Evolutionary conservation across 2,113 vertebrate genomes (phyloP), one percentile per base, ranked within the genome.

Genomic region (Heliornis fulica): DNA sequence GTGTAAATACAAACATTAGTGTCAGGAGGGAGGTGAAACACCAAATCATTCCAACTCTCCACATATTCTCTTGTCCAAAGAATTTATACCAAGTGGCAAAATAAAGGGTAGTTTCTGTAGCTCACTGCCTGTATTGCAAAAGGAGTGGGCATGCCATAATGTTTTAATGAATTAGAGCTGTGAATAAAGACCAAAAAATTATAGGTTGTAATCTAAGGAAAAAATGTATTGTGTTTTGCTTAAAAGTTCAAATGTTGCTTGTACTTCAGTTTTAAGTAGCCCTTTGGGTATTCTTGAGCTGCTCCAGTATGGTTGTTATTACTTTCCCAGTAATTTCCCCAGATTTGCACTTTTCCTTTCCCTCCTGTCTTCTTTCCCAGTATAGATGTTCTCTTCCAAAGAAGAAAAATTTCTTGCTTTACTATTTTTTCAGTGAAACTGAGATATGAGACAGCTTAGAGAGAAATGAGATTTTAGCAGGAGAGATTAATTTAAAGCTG

Each of bases 341-440:
- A n/a, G 3, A 68, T 75, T 83, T 91, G 2, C 46, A 66, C 23
- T 87, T 32, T 70, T 89, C 40, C 61, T 77, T 95, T 54, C 20
- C 57, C 41, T 82, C 31, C 9, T 66, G 19, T 81, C 51, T 93
- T 65, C 21, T 89, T 87, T 91, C 56, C 29, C 46, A 76, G n/a
- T 59, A 63, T n/a, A 84, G 38, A 66, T 86, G 8, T 87, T 89
- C 56, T 89, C 78, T 77, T 95, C 79, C 80, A 95, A 90, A 21
- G 65, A 45, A 95, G 84, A 89, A 91, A 89, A 89, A 36, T 41
- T 41, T 78, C 6, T 6, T 91, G 77, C 61, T 89, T 90, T 86
- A 28, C 61, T 93, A 26, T 64, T 76, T 84, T 97, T 88, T 71
- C 57, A 82, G 50, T 94, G 59, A 92, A 95, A 97, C 75, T 72